Evolutionary conservation across 1,140 invertebrate genomes (phyloP), one percentile per base, ranked within the genome.

Genomic region (Monochamus saltuarius): DNA sequence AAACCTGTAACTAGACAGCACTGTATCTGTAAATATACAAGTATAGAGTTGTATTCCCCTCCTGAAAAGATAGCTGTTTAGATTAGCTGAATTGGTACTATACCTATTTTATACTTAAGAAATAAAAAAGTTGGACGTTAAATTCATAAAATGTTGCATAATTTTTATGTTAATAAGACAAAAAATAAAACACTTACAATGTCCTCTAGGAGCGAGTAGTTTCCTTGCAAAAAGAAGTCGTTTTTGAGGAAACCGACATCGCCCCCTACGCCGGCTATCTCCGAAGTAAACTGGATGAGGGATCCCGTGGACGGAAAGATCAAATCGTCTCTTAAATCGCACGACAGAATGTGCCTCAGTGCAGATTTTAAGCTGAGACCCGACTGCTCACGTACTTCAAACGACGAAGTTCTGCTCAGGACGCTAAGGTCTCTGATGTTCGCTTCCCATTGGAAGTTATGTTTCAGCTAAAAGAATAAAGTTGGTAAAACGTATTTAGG

Each of bases 311-410:
- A 84, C 0, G 94, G 92, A 74, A 95, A 89, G 63, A 94, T 85
- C 16, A 78, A 66, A 61, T 89, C 85, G 77, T 96, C 90, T 61
- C 93, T 81, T 57, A 84, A 85, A 76, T 97, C 94, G 43, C 89
- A 81, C 0, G 83, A 82, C 58, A 90, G 82, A 43, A 89, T 88
- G 75, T 95, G 89, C 62, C 87, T 83, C 16, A 96, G 50, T 4
- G 90, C 83, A 0, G 92, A 95, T 77, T 96, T 96, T 65, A 96
- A 81, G 58, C 87, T 87, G 40, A 92, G 87, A 7, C 94, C 93
- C 56, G 87, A 84, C 73, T 93, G 86, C 78, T 95, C 91, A 34
- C 92, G 77, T 7, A 96, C 86, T 56, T 83, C 78, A 79, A 96
- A 95, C 0, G 87, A 84, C 61, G 84, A 85, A 72, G 82, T 77